Evolutionary conservation across 2,888 invertebrate genomes (phyloP).

Genomic region (Plebejus anna): DNA sequence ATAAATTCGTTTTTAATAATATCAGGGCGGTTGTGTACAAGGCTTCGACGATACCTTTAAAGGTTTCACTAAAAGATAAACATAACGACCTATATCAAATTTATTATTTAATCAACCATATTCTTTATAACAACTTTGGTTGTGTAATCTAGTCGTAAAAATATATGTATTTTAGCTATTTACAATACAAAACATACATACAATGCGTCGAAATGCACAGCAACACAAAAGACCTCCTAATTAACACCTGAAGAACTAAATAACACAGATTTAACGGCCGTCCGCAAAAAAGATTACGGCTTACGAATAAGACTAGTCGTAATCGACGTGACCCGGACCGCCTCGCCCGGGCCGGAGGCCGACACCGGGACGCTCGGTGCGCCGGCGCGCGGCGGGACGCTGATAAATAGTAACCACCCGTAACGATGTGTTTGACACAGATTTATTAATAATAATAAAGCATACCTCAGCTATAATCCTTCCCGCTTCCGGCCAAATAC

Average conservation of each 20-base stretch:
- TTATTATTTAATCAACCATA: constrained; percentile 80
- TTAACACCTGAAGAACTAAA: constrained; percentile 72
- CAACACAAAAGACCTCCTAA: constrained; percentile 74
- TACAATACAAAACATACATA: constrained; percentile 80
- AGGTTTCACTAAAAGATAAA: constrained; percentile 69
- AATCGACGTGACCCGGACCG: constrained; percentile 43
- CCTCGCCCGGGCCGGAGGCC: neutral
- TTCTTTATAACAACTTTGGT: constrained; percentile 81
- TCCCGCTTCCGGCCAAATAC: constrained; percentile 62
- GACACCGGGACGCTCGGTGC: constrained; percentile 38
- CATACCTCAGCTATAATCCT: constrained; percentile 53
- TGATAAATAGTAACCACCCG: constrained; percentile 46
- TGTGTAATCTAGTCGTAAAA: constrained; percentile 81
- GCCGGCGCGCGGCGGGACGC: constrained; percentile 47
- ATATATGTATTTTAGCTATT: constrained; percentile 78
- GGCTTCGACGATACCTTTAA: constrained; percentile 66
- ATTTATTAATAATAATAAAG: constrained; percentile 42
- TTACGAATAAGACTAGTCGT: constrained; percentile 55
- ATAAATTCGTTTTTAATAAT: constrained; percentile 72
- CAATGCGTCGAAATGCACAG: constrained; percentile 80
- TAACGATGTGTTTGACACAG: constrained; percentile 46
- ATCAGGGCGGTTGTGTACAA: constrained; percentile 75
- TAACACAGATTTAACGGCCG: constrained; percentile 75
- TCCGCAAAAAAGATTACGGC: constrained; percentile 62
- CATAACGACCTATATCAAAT: constrained; percentile 75